Evolutionary conservation across 1,140 invertebrate genomes (phyloP).

Genomic region (Drosophila nannoptera): DNA sequence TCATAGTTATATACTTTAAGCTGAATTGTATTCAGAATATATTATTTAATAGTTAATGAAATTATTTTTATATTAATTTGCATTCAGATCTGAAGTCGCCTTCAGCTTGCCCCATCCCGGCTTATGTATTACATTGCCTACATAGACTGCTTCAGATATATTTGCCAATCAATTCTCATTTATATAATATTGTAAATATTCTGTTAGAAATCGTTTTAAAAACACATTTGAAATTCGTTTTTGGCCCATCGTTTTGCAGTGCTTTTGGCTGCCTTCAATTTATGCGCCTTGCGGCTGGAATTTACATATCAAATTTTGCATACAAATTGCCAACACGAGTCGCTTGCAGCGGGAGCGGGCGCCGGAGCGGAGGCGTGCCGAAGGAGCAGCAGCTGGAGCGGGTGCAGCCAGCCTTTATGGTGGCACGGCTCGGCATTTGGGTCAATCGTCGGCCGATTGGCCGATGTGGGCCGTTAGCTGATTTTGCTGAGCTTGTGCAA

Average conservation of each 20-base stretch:
- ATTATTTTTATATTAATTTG: too few relatives aligned
- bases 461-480: conserved; percentile 26
- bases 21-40: too few relatives aligned
- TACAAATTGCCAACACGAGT: conserved; percentile 71
- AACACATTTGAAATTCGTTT: conserved; percentile 33
- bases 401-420: neutral
- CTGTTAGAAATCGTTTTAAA: neutral
- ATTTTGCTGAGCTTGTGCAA: conserved; percentile 44
- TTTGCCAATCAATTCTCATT: neutral
- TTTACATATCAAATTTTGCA: conserved; percentile 72
- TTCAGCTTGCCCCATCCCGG: too few relatives aligned
- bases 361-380: neutral
- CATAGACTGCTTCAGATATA: too few relatives aligned
- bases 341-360: conserved; percentile 1
- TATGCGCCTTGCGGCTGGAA: conserved; percentile 56
- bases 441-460: conserved; percentile 67
- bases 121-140: too few relatives aligned
- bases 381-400: conserved; percentile 8
- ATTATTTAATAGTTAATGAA: too few relatives aligned
- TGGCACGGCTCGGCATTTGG: conserved; percentile 49
- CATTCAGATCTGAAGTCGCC: too few relatives aligned
- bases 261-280: conserved; percentile 44
- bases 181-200: neutral
- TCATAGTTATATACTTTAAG: too few relatives aligned
- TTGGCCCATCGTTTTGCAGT: conserved; percentile 37